phyloP scores from a whole-genome alignment of 2,113 vertebrate species.

The Sylvia atricapilla region DNA sequence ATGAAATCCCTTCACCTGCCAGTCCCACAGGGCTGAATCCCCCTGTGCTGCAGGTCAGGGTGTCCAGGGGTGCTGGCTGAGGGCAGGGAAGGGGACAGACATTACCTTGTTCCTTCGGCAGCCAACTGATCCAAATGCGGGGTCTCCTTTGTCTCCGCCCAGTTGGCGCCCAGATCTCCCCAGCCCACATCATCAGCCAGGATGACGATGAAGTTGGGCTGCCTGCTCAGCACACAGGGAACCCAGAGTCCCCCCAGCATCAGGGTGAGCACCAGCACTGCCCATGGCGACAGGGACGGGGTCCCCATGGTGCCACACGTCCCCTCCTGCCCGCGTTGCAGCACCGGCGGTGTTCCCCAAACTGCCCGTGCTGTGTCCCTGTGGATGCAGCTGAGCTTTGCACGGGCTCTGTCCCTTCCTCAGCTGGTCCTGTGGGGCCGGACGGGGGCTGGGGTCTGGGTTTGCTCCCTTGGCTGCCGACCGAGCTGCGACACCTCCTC shows the following conservation, averaged over 20 bases:
- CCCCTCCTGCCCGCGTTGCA: neutral
- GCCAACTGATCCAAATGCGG: slow-evolving; percentile 84
- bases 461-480: neutral
- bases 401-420: neutral
- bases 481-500: neutral
- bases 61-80: neutral
- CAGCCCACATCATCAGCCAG: slow-evolving; percentile 95
- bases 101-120: slow-evolving; percentile 82
- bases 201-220: slow-evolving; percentile 89
- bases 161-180: slow-evolving; percentile 91
- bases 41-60: neutral
- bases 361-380: neutral
- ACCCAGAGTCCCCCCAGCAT: slow-evolving; percentile 53
- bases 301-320: slow-evolving; percentile 60
- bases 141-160: slow-evolving; percentile 76
- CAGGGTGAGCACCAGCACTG: slow-evolving; percentile 45
- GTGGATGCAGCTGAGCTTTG: neutral
- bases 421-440: fast-evolving
- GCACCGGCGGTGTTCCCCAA: fast-evolving
- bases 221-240: neutral
- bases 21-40: neutral
- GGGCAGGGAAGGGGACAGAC: neutral
- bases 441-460: neutral
- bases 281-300: neutral
- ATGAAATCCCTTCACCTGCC: neutral